phyloP scores from a whole-genome alignment of 2,888 invertebrate genomes.

The Cheilosia urbana region DNA sequence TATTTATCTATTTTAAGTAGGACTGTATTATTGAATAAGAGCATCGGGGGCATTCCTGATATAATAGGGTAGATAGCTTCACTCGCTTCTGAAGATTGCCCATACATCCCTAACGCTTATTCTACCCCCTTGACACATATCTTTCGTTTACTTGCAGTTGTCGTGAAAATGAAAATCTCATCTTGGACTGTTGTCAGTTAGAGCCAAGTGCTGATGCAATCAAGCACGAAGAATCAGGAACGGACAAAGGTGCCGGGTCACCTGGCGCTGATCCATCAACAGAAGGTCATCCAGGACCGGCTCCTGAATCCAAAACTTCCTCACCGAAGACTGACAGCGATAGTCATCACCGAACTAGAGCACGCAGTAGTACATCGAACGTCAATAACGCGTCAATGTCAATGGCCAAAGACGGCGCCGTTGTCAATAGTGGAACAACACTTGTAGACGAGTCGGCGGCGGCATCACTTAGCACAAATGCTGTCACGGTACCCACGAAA shows the following conservation, averaged over 20 bases:
- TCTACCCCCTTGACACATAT: neutral
- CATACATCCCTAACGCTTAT: too few species aligned
- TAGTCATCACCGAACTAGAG: constrained; percentile 78
- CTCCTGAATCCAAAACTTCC: constrained; percentile 83
- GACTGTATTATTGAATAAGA: too few species aligned
- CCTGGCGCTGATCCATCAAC: constrained; percentile 90
- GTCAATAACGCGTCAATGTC: constrained; percentile 78
- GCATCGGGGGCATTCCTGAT: too few species aligned
- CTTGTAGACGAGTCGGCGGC: constrained; percentile 77
- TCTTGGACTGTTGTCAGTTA: constrained; percentile 97
- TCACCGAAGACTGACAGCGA: constrained; percentile 83
- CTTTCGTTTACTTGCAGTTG: constrained; percentile 77
- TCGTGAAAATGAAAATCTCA: constrained; percentile 92
- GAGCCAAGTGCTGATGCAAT: constrained; percentile 90
- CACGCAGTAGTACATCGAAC: constrained; percentile 80
- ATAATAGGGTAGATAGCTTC: too few species aligned
- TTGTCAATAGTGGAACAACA: constrained; percentile 64
- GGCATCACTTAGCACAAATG: constrained; percentile 78
- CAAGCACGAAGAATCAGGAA: constrained; percentile 90
- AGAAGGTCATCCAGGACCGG: constrained; percentile 84
- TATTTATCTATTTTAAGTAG: neutral
- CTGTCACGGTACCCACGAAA: constrained; percentile 79
- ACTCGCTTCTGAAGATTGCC: too few species aligned
- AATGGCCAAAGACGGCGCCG: constrained; percentile 80
- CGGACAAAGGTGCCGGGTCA: constrained; percentile 93